phyloP scores from a whole-genome alignment of 2,113 vertebrate genomes.

The Pycnonotus jocosus region DNA sequence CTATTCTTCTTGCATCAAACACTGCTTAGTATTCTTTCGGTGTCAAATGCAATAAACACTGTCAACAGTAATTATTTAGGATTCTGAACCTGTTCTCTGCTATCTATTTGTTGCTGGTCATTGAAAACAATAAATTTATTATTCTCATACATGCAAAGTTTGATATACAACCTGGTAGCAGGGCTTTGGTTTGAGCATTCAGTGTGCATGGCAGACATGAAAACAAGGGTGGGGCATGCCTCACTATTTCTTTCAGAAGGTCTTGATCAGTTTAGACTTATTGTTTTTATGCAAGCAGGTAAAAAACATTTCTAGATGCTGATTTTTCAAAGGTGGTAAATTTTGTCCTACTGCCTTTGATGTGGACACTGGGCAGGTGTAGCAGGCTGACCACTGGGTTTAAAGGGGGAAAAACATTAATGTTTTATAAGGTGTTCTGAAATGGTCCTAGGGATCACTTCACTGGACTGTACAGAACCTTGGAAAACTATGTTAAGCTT shows the following conservation, averaged over 20 bases:
- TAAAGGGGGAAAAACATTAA: background rate
- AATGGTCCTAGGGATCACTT: background rate
- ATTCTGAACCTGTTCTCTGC: background rate
- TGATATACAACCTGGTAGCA: background rate
- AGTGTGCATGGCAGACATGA: background rate
- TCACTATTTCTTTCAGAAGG: background rate
- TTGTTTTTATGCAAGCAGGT: background rate
- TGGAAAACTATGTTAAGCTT: background rate
- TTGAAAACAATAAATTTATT: background rate
- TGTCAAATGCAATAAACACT: background rate
- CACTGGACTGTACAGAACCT: background rate
- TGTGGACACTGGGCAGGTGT: background rate
- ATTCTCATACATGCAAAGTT: background rate
- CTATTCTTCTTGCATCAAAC: background rate
- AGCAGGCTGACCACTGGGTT: fast-evolving
- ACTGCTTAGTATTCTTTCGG: background rate
- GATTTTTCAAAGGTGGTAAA: background rate
- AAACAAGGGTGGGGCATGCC: background rate
- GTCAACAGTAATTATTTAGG: background rate
- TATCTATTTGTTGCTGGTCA: background rate
- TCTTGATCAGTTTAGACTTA: background rate
- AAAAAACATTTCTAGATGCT: background rate
- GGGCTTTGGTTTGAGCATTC: background rate
- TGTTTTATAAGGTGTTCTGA: background rate
- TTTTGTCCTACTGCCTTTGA: background rate